Evolutionary conservation across 2,113 vertebrate genomes (phyloP).

Genomic region (Stigmatopora nigra): DNA sequence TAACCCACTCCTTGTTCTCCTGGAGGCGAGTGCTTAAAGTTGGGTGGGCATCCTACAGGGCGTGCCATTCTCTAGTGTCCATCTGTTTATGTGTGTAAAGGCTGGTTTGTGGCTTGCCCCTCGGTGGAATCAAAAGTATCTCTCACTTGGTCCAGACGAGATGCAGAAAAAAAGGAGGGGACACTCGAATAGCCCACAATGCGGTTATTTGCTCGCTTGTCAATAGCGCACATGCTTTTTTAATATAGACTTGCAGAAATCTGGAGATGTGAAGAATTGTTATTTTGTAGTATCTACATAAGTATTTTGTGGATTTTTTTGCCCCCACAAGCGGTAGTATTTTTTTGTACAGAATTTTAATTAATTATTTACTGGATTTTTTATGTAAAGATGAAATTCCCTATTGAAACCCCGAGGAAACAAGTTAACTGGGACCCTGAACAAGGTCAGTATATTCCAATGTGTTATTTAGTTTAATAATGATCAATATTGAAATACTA

Average conservation of each 20-base stretch:
- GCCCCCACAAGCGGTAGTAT: neutral
- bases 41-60: conserved; percentile 32
- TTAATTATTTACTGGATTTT: conserved; percentile 32
- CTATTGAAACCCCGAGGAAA: conserved; percentile 92
- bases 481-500: neutral
- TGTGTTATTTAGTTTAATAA: neutral
- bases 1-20: conserved; percentile 35
- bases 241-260: conserved; percentile 15
- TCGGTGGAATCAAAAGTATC: conserved; percentile 9
- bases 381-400: conserved; percentile 89
- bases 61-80: conserved; percentile 16
- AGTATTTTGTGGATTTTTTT: neutral
- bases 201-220: conserved; percentile 27
- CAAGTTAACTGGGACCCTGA: conserved; percentile 96
- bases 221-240: neutral
- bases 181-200: conserved; percentile 44
- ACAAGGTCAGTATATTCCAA: conserved; percentile 80
- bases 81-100: conserved; percentile 7
- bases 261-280: conserved; percentile 17
- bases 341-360: neutral
- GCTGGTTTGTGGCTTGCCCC: conserved; percentile 34
- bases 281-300: neutral
- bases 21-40: conserved; percentile 40
- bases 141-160: conserved; percentile 33
- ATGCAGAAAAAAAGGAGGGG: conserved; percentile 26